phyloP scores from a whole-genome alignment of 2,113 vertebrate species.

The Prunella himalayana region DNA sequence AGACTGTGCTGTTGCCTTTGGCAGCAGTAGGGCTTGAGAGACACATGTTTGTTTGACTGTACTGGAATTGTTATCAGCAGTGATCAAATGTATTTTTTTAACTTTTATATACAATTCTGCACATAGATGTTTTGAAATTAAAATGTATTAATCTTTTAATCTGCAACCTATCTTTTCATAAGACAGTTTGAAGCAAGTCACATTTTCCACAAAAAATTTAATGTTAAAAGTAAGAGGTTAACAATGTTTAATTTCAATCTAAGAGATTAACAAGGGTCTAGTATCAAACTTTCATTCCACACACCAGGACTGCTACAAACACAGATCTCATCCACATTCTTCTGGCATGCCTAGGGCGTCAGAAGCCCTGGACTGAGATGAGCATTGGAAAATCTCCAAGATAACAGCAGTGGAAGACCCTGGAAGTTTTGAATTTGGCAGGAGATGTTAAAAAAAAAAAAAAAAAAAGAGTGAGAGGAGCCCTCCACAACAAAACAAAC shows the following conservation, averaged over 20 bases:
- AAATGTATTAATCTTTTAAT: not conserved
- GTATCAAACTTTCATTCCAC: not conserved
- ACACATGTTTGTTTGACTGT: fast-evolving
- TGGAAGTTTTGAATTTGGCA: not conserved
- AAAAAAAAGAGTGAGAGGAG: not conserved
- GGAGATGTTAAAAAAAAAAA: not conserved
- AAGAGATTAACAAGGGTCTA: not conserved
- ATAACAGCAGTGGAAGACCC: not conserved
- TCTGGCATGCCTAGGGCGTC: fast-evolving
- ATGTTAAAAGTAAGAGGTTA: not conserved
- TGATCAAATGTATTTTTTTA: not conserved
- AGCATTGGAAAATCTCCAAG: not conserved
- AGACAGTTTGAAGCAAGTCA: not conserved
- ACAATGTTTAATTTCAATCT: not conserved
- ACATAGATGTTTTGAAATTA: not conserved
- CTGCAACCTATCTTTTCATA: not conserved
- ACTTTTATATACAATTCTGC: not conserved
- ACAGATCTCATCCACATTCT: not conserved
- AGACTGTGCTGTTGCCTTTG: not conserved
- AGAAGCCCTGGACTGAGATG: not conserved
- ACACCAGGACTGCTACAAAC: not conserved
- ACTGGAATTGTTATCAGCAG: not conserved
- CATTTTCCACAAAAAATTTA: not conserved
- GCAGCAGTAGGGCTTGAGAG: not conserved
- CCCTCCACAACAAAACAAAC: not conserved